phyloP scores from a whole-genome alignment of 2,888 invertebrate genomes.

The Ectemnius continuus region DNA sequence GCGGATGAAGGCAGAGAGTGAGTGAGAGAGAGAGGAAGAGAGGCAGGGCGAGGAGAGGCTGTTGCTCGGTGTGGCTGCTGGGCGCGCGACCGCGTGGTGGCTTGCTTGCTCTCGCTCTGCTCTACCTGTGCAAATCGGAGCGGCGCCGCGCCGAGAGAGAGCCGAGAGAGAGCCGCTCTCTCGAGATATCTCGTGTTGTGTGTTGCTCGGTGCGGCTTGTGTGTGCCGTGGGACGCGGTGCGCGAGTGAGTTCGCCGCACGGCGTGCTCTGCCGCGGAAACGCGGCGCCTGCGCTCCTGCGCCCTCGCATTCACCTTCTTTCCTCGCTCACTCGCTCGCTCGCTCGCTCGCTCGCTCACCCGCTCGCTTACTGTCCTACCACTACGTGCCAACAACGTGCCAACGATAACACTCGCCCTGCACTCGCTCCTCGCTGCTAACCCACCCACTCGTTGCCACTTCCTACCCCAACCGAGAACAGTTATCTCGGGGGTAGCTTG shows the following conservation, averaged over 20 bases:
- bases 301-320: conserved; percentile 16
- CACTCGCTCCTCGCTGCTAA: background rate
- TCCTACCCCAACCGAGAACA: background rate
- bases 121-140: conserved; percentile 61
- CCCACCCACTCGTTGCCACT: background rate
- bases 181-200: conserved; percentile 38
- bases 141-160: no score
- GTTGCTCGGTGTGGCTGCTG: conserved; percentile 49
- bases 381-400: background rate
- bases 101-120: conserved; percentile 49
- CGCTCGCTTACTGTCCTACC: background rate
- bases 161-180: conserved; percentile 22
- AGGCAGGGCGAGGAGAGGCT: conserved; percentile 6
- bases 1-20: background rate
- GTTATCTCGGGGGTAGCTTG: no score
- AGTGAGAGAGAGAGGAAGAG: conserved; percentile 1
- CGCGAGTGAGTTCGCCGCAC: conserved; percentile 76
- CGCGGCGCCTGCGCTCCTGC: conserved; percentile 72
- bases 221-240: conserved; percentile 77
- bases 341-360: conserved; percentile 10
- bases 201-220: conserved; percentile 69
- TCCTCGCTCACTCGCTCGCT: conserved; percentile 68
- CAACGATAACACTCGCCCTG: background rate
- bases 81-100: conserved; percentile 65
- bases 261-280: conserved; percentile 73